Evolutionary conservation across 2,113 vertebrate genomes (phyloP), one percentile per base, ranked within the genome.

Genomic region (Gallinago paraguaiae): DNA sequence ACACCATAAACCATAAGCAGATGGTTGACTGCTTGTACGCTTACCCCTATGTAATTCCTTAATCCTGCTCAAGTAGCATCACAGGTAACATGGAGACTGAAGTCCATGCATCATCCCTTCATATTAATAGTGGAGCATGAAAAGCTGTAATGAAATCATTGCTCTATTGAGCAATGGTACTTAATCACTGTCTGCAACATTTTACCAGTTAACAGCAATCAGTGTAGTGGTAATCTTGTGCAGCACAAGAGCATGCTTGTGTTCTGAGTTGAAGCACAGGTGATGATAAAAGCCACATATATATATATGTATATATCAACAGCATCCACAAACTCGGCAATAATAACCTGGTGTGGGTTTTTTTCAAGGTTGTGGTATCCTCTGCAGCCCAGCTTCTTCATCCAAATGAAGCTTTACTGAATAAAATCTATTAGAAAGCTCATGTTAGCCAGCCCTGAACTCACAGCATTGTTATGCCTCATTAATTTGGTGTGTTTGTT

Each of bases 401-500:
- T 35, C 19, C 67, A n/a, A 20, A 43, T 51, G 24, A 77, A 90
- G 51, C 17, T 53, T 43, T 57, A 12, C 15, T 0, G 1, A 67
- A 10, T 59, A 54, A 88, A 84, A 76, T 60, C 45, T 11, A 4
- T 12, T 69, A 16, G 25, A 82, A 88, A 88, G 35, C 51, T 90
- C 25, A 2, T 39, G 71, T 54, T 63, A 67, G 51, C 22, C 65
- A 69, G 16, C 53, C 33, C 50, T 59, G 31, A 67, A 63, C 28
- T 50, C 56, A 46, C 3, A 0, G 71, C 65, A 71, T 63, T 80
- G 67, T 90, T 90, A 46, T 51, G 31, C 46, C 54, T 92, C 51
- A 37, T 96, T 93, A 78, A 82, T 90, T 91, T 63, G 46, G 16
- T 77, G 61, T 88, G 37, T 87, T 93, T 93, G 51, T 94, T 88